phyloP scores from a whole-genome alignment of 1,140 invertebrate genomes.

The Drosophila ananassae region DNA sequence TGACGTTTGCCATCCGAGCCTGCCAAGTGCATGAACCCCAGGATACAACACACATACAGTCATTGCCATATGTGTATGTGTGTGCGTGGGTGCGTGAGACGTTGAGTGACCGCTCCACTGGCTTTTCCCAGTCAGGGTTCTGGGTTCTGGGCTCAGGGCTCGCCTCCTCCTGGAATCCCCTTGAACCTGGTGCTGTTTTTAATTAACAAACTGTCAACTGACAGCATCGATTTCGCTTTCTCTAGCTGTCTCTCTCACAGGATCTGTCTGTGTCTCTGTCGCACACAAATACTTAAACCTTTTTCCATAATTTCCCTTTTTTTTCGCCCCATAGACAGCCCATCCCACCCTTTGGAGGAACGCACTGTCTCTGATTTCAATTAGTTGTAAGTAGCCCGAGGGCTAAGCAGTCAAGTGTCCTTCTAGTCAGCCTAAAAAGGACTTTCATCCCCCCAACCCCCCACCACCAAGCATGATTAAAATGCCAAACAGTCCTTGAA shows the following conservation, averaged over 20 bases:
- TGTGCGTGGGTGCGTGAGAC: slow-evolving; percentile 54
- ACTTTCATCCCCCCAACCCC: background rate
- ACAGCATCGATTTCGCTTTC: slow-evolving; percentile 48
- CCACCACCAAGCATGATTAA: background rate
- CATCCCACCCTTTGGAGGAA: background rate
- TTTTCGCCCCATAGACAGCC: slow-evolving; percentile 15
- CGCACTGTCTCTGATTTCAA: slow-evolving; percentile 53
- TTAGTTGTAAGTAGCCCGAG: slow-evolving; percentile 73
- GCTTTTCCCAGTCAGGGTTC: slow-evolving; percentile 8
- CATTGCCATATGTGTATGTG: background rate
- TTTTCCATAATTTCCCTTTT: slow-evolving; percentile 32
- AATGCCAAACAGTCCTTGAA: slow-evolving; percentile 3
- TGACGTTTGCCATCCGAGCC: slow-evolving; percentile 64
- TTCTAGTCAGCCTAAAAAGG: background rate
- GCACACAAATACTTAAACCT: slow-evolving; percentile 26
- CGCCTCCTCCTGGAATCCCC: background rate
- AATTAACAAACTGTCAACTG: slow-evolving; percentile 81
- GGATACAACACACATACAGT: slow-evolving; percentile 1
- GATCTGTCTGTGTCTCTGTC: background rate
- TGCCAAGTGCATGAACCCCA: slow-evolving; percentile 54
- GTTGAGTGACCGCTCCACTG: slow-evolving; percentile 68
- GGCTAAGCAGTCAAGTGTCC: slow-evolving; percentile 63
- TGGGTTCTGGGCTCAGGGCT: too few relatives aligned
- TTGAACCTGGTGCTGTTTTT: slow-evolving; percentile 65
- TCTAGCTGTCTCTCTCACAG: background rate